A percentile compares a stretch with the other conserved stretches of the same genome.
Evolutionary conservation across 1,140 invertebrate species (phyloP).

Genomic region (Euglossa dilemma): DNA sequence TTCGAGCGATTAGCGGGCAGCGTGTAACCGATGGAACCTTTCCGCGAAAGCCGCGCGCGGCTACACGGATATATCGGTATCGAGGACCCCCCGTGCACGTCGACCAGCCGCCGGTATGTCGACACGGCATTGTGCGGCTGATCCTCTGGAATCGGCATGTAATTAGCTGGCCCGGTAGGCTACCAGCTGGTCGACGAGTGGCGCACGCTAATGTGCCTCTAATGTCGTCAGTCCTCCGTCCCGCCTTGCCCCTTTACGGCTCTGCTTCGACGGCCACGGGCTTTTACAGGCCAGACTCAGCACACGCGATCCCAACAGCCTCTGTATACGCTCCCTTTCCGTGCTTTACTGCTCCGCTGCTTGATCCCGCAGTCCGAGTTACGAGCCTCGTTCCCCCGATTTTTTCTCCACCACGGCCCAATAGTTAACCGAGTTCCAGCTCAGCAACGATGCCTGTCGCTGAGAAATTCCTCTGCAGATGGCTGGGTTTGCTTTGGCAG

Average conservation of each 20-base stretch:
- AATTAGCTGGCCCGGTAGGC: conserved; percentile 70
- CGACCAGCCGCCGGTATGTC: conserved; percentile 44
- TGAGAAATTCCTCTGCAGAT: not conserved
- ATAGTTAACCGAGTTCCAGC: conserved; percentile 11
- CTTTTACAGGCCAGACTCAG: conserved; percentile 42
- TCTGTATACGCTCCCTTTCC: not conserved
- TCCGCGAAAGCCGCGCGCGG: conserved; percentile 52
- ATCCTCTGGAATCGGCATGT: conserved; percentile 73
- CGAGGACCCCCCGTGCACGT: conserved; percentile 34
- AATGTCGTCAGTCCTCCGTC: conserved; percentile 62
- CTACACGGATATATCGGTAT: conserved; percentile 24
- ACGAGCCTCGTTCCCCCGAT: conserved; percentile 51
- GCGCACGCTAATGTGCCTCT: conserved; percentile 72
- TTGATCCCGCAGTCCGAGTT: conserved; percentile 40
- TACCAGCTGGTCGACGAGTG: conserved; percentile 72
- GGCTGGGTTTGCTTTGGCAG: not conserved
- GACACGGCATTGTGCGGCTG: conserved; percentile 62
- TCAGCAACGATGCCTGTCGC: not conserved
- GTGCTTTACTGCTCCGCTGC: conserved; percentile 33
- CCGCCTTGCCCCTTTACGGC: not conserved
- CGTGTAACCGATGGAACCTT: conserved; percentile 64
- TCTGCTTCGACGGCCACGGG: not conserved
- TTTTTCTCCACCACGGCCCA: conserved; percentile 4
- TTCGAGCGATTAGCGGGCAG: conserved; percentile 55
- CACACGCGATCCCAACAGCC: not conserved